Base-by-base conservation (phyloP, 2,888 invertebrate genomes). In the Leptothorax acervorum region DNA sequence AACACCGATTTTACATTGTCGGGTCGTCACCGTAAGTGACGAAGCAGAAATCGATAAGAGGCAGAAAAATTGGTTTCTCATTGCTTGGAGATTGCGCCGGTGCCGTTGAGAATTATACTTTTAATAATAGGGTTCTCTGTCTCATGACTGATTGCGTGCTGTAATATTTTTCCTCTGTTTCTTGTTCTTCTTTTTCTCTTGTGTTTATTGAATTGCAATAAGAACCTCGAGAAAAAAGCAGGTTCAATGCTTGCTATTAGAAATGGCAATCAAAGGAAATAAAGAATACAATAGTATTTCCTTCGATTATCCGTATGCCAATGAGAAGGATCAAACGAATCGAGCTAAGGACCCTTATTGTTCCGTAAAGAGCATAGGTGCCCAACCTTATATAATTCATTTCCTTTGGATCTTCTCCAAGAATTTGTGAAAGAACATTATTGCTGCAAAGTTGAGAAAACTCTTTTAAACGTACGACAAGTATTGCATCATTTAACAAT, bases 11-110 rank as follows among this genome's bases (percentile, higher is more conserved):
- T 68, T 71, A 75, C 78, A 82, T 89, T 63, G 23, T 15, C 4
- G 48, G 86, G 71, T n/a, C 74, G 76, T 82, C 65, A 23, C 66
- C 82, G 87, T 85, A 83, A 89, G 71, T 86, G 87, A 88, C 83
- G 84, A 88, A 76, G 85, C 53, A 60, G 85, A 78, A 82, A 86
- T 86, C 84, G 71, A 84, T 87, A 81, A 83, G 68, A 78, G 73
- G 66, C 66, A 82, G 85, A 85, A 84, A 86, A 90, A 88, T 78
- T 15, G 1, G 11, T 28, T 65, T 65, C 23, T 39, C 18, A 35
- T 35, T 3, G n/a, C 18, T 15, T 15, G n/a, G 31, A 62, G n/a
- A 45, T 48, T 71, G 71, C 35, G 15, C 23, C 12, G n/a, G 35
- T 18, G 35, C 35, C 23, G 23, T 51, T 51, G 55, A 39, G 35